Base-by-base conservation (phyloP, 1,140 invertebrate species). In the Amyelois transitella region DNA sequence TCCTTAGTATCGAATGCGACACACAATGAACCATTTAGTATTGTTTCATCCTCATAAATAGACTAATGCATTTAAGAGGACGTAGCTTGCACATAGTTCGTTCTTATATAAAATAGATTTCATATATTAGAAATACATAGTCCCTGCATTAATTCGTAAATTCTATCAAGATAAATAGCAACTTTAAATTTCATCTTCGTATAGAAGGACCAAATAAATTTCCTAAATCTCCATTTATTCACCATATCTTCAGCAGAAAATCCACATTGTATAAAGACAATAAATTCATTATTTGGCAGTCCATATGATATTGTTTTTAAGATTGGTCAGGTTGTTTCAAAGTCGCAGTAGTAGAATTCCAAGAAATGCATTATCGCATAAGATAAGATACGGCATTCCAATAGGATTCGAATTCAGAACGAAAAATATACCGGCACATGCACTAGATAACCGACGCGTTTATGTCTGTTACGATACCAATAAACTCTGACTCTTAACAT, bases 401-500 rank as follows among this genome's bases (percentile, higher is more conserved):
- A 38, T 38, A 38, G 32, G 32, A 38, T 14, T 38, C 12, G 32
- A 38, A 38, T 14, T 38, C 2, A 14, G n/a, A 38, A 1, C 12
- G 1, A 4, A n/a, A n/a, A n/a, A n/a, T n/a, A n/a, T n/a, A 6
- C 32, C 32, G 32, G 32, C 8, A 38, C 32, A 14, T 14, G n/a
- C n/a, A n/a, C 32, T 14, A 14, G 32, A 14, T 38, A 38, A 38
- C 32, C 32, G 32, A 4, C 32, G 32, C 32, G 12, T 38, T 38
- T 38, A 38, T 8, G 32, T 38, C 32, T 38, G 54, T 56, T 43
- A 43, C 44, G 51, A 53, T 53, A 50, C 22, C 47, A 58, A 49
- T 53, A 69, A 69, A 73, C 64, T 38, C 51, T 63, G 38, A 68
- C 70, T 74, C 65, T 71, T 69, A 77, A 69, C 66, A 72, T 73